These are phyloP conservation scores for Gambusia holbrooki DNA, from an alignment of 2,113 vertebrate species.

Conservation along the genomic window DNA sequence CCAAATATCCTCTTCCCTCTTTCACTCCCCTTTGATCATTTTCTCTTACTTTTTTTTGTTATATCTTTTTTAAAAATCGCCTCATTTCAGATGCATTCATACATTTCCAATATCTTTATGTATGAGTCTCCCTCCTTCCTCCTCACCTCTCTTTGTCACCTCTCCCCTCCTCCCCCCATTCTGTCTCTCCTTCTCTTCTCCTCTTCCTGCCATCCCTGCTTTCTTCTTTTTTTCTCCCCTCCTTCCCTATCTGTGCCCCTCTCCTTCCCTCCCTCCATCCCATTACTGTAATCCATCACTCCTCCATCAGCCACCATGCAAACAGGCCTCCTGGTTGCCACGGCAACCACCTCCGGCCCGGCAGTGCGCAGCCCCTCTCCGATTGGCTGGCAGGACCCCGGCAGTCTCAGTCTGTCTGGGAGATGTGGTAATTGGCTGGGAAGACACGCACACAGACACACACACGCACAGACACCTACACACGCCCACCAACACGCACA, in stretches of 20 bases:
- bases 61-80: conserved; percentile 65
- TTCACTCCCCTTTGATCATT: conserved; percentile 53
- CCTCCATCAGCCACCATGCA: conserved; percentile 83
- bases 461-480: conserved; percentile 37
- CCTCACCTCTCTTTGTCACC: conserved; percentile 23
- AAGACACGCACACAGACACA: conserved; percentile 68
- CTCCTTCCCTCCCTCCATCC: conserved; percentile 65
- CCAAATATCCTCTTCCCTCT: conserved; percentile 10
- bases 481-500: conserved; percentile 31
- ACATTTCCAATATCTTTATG: conserved; percentile 81
- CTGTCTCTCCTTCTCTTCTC: not conserved
- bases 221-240: conserved; percentile 19
- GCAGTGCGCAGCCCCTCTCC: conserved; percentile 76
- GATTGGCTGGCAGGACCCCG: conserved; percentile 80
- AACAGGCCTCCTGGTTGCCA: conserved; percentile 85
- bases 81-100: conserved; percentile 79
- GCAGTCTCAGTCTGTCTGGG: conserved; percentile 81
- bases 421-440: conserved; percentile 88
- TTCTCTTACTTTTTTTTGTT: conserved; percentile 63
- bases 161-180: conserved; percentile 18
- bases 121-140: conserved; percentile 64
- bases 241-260: conserved; percentile 6
- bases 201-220: conserved; percentile 1
- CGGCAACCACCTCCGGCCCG: conserved; percentile 86
- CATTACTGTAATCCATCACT: conserved; percentile 85